Percentiles rank a stretch among this genome's conserved stretches.
phyloP scores from a whole-genome alignment of 2,113 vertebrate genomes.

The Phrynocephalus versicolor region DNA sequence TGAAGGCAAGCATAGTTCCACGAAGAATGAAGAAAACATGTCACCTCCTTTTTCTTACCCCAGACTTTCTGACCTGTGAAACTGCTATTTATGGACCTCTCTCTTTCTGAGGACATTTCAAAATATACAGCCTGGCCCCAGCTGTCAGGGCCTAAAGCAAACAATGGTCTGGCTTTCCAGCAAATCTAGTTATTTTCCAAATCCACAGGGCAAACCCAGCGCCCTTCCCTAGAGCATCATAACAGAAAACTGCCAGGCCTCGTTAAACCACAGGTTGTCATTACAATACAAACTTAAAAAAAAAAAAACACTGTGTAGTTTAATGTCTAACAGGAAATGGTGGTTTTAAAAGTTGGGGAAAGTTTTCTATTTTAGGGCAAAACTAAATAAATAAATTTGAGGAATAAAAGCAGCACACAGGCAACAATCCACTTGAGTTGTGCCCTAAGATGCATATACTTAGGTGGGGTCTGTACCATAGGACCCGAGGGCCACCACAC shows the following conservation, averaged over 20 bases:
- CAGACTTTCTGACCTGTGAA: not conserved
- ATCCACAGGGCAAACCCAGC: no score
- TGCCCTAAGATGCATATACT: not conserved
- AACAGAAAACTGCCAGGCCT: not conserved
- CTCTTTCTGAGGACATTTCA: no score
- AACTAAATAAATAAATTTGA: no score
- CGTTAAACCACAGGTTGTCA: not conserved
- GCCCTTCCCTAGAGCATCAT: not conserved
- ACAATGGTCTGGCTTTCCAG: not conserved
- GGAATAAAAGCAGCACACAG: not conserved
- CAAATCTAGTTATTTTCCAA: not conserved
- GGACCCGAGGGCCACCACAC: no score
- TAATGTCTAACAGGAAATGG: not conserved
- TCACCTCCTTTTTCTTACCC: not conserved
- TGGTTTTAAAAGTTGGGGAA: not conserved
- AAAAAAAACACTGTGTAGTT: no score
- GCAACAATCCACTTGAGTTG: no score
- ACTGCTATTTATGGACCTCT: not conserved
- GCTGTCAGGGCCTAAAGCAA: not conserved
- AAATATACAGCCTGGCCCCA: not conserved
- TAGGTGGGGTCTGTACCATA: not conserved
- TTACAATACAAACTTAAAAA: not conserved
- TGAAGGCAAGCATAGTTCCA: not conserved
- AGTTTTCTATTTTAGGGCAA: no score
- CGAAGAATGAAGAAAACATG: not conserved